Conservation (phyloP, 2,797 vertebrate genomes). For the Petrocephalus sullivani region DNA sequence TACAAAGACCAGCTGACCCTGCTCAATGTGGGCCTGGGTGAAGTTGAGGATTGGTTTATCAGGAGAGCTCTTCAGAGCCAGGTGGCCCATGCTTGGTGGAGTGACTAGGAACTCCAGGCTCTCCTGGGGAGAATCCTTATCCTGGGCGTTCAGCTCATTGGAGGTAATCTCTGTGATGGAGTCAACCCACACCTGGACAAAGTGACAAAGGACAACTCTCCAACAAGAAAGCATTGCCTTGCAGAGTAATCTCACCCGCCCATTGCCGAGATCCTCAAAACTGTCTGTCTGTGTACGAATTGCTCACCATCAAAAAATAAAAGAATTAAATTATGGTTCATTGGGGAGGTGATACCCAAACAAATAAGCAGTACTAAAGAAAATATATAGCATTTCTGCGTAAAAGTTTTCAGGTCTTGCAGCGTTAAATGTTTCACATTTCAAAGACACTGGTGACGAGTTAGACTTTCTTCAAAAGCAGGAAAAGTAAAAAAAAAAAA, state of each 20-base stretch:
- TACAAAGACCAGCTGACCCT: constrained; percentile 75
- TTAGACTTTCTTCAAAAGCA: not conserved
- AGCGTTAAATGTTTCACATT: not conserved
- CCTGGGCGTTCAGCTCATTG: constrained; percentile 69
- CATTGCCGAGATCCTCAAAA: not conserved
- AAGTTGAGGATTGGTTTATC: constrained; percentile 73
- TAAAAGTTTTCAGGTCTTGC: not conserved
- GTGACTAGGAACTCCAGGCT: constrained; percentile 73
- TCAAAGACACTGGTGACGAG: not conserved
- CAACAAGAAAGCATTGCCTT: not conserved
- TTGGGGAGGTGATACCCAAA: not conserved
- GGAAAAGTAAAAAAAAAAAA: not conserved
- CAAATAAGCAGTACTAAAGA: not conserved
- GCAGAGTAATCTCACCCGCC: not conserved
- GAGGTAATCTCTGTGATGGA: constrained; percentile 76
- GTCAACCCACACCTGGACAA: constrained; percentile 75
- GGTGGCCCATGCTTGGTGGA: constrained; percentile 76
- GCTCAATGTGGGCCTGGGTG: constrained; percentile 75
- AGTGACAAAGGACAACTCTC: constrained; percentile 7
- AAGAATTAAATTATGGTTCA: not conserved
- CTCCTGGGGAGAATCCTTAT: constrained; percentile 65
- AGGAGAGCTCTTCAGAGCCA: constrained; percentile 75
- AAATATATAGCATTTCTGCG: constrained; percentile 8
- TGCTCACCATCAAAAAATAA: not conserved
- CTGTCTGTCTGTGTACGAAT: not conserved